Conservation (phyloP, 1,140 invertebrate species). For the Achroia grisella region DNA sequence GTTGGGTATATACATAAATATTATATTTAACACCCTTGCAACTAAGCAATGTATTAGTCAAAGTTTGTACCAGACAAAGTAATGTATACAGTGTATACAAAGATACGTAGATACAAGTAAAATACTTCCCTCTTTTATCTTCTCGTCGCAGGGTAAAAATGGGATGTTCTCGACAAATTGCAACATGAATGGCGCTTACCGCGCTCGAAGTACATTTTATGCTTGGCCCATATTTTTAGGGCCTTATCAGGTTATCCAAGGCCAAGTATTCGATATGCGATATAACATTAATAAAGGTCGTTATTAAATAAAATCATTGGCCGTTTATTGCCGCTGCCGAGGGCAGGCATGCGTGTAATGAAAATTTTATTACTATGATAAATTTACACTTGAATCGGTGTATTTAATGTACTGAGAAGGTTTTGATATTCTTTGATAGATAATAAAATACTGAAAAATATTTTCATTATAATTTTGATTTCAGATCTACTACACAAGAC, state of each 20-base stretch:
- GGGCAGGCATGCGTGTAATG: constrained; percentile 24
- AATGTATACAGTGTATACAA: too few relatives aligned
- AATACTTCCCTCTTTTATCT: too few relatives aligned
- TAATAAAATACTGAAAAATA: too few relatives aligned
- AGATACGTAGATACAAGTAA: too few relatives aligned
- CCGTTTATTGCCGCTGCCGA: constrained; percentile 6
- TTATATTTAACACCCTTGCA: too few relatives aligned
- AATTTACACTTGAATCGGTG: constrained; percentile 37
- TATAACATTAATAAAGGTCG: constrained; percentile 1
- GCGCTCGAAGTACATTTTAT: not conserved
- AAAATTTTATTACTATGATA: constrained; percentile 29
- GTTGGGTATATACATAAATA: too few relatives aligned
- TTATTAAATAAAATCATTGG: constrained; percentile 4
- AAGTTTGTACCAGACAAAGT: too few relatives aligned
- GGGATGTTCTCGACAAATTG: constrained; percentile 1
- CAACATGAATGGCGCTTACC: not conserved
- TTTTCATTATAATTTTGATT: too few relatives aligned
- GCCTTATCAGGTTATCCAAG: not conserved
- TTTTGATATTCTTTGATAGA: too few relatives aligned
- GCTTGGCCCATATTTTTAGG: constrained; percentile 1
- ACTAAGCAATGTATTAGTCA: too few relatives aligned
- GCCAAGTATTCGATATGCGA: not conserved
- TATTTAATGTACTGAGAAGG: too few relatives aligned
- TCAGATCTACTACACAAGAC: too few relatives aligned
- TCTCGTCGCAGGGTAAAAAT: not conserved